Conservation (phyloP, 2,797 vertebrate genomes). For the Neosalanx taihuensis region DNA sequence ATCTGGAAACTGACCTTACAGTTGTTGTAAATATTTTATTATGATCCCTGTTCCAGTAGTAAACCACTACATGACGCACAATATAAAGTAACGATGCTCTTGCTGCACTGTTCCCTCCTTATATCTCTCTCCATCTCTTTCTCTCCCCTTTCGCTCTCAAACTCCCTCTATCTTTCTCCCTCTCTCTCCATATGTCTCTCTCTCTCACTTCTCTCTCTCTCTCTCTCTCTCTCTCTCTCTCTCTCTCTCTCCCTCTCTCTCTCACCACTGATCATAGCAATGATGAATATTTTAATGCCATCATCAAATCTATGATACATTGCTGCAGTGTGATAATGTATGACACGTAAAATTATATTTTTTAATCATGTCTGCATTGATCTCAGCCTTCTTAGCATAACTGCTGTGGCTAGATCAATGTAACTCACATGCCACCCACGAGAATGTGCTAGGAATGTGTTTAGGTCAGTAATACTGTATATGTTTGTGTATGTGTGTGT, state of each 20-base stretch:
- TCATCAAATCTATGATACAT: constrained; percentile 45
- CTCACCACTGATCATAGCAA: neutral
- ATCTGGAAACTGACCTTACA: constrained; percentile 15
- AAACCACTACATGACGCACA: neutral
- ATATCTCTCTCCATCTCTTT: neutral
- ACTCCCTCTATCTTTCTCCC: constrained; percentile 5
- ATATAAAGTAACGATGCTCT: neutral
- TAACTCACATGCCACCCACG: constrained; percentile 14
- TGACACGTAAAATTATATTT: constrained; percentile 37
- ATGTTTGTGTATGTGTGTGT: neutral
- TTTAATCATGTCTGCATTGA: constrained; percentile 55
- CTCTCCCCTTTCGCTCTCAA: constrained; percentile 16
- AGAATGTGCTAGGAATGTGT: neutral
- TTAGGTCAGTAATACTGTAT: no score
- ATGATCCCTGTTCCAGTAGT: neutral
- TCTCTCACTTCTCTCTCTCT: neutral
- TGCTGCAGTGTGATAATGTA: constrained; percentile 35
- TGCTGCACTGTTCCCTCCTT: neutral
- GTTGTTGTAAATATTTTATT: constrained; percentile 12
- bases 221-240: neutral
- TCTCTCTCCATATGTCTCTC: constrained; percentile 4
- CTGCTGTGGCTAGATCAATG: constrained; percentile 32
- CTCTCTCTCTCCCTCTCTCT: neutral
- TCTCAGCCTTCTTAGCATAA: constrained; percentile 47
- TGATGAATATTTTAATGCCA: constrained; percentile 54